Evolutionary conservation across 2,797 vertebrate species (phyloP).

Genomic region (Sciurus carolinensis): DNA sequence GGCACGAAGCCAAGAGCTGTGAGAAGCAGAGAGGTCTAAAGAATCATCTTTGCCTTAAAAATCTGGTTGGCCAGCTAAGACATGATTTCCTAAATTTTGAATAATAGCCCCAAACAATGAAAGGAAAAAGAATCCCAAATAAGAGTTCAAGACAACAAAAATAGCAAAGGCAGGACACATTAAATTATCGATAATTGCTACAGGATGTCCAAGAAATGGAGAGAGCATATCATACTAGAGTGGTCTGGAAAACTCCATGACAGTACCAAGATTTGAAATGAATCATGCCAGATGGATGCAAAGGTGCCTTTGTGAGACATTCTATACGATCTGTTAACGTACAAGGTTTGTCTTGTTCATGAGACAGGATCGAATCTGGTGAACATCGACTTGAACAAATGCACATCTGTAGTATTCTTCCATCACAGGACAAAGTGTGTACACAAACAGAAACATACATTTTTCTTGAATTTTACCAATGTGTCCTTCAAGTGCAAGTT

Average conservation of each 20-base stretch:
- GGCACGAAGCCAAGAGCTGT: not conserved
- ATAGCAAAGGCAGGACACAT: not conserved
- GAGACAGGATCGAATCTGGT: not conserved
- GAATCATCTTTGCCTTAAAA: not conserved
- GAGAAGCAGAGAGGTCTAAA: not conserved
- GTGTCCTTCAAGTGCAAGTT: not conserved
- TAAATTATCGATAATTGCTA: constrained; percentile 62
- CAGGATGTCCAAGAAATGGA: constrained; percentile 49
- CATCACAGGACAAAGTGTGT: not conserved
- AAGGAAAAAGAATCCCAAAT: constrained; percentile 52
- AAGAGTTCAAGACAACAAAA: constrained; percentile 59
- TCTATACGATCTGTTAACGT: not conserved
- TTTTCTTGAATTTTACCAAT: not conserved
- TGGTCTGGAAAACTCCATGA: not conserved
- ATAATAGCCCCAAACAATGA: constrained; percentile 41
- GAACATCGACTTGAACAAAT: not conserved
- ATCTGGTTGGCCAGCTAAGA: not conserved
- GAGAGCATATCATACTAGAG: not conserved
- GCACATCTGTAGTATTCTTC: not conserved
- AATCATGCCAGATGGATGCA: not conserved
- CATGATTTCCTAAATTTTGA: constrained; percentile 15
- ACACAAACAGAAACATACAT: not conserved
- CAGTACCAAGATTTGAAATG: not conserved
- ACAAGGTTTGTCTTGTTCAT: not conserved
- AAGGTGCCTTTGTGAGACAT: not conserved